Base-by-base conservation (phyloP, 2,888 invertebrate species). In the Cancer borealis region DNA sequence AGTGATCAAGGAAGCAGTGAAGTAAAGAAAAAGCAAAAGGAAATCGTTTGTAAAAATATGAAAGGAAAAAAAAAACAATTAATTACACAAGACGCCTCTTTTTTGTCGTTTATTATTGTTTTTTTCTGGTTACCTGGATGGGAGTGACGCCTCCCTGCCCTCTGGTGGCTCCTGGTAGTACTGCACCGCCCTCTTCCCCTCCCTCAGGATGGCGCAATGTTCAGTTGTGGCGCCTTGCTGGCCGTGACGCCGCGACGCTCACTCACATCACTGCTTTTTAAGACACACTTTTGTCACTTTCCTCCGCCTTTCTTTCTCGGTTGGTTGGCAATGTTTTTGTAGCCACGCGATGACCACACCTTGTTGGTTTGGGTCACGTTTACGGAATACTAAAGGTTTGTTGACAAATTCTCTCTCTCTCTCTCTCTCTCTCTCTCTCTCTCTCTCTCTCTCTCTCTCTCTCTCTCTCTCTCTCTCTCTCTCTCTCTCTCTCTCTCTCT, bases 361-460 rank as follows among this genome's bases (percentile, higher is more conserved):
- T 39, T 14, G 84, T 17, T 8, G n/a, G 84, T 84, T 39, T 84
- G 14, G 17, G 73, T 26, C 30, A 14, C 39, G 84, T 84, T 84
- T 30, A 84, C 84, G 84, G 39, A 5, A 84, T 17, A 30, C 39
- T 60, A 4, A 60, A 17, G 60, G 5, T 2, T 39, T 54, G 54
- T 79, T 79, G 73, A 79, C 73, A 21, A 79, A 79, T 79, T 10
- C 17, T 66, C 39, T 5, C 79, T 73, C 45, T 49, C 89, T 89
- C 89, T 10, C 45, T 88, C 88, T 45, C 45, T 39, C 88, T 45
- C 45, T 88, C 88, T 10, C 45, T 88, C 88, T 45, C 45, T 39
- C 88, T 45, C 88, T 88, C 45, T 10, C 88, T 88, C 88, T 45
- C 88, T 39, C 45, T 45, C 88, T 88, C 54, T 54, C 54, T 54